Evolutionary conservation across 2,888 invertebrate species (phyloP).

Genomic region (Balanococcus diminutus): DNA sequence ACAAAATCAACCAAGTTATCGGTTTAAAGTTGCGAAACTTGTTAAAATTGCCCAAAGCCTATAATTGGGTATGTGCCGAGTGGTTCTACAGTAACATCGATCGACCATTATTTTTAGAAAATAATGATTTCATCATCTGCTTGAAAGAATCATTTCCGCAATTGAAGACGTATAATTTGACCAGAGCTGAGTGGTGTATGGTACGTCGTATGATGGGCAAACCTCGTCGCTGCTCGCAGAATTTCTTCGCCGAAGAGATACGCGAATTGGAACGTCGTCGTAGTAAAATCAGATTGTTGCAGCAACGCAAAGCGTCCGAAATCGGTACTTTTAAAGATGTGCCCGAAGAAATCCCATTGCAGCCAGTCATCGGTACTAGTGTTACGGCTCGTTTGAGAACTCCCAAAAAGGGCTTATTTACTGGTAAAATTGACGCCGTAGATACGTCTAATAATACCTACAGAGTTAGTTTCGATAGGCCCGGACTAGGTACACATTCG

Average conservation of each 20-base stretch:
- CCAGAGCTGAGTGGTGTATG: constrained; percentile 93
- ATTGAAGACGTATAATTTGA: constrained; percentile 82
- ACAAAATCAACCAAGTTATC: constrained; percentile 71
- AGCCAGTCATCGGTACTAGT: constrained; percentile 92
- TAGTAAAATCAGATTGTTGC: constrained; percentile 88
- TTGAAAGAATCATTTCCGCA: constrained; percentile 93
- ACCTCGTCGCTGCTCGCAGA: constrained; percentile 88
- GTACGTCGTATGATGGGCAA: constrained; percentile 96
- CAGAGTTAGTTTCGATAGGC: constrained; percentile 90
- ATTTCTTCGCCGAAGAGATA: constrained; percentile 93
- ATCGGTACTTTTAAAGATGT: constrained; percentile 80
- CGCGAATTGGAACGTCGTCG: constrained; percentile 87
- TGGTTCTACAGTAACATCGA: constrained; percentile 99
- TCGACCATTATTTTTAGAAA: constrained; percentile 86
- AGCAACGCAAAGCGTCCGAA: constrained; percentile 86
- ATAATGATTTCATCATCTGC: constrained; percentile 95
- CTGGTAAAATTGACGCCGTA: constrained; percentile 91
- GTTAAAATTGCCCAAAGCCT: constrained; percentile 95
- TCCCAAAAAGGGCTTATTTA: constrained; percentile 94
- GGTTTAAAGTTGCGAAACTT: constrained; percentile 89
- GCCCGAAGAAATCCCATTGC: constrained; percentile 92
- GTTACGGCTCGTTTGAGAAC: constrained; percentile 82
- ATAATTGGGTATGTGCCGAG: constrained; percentile 99
- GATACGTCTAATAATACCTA: constrained; percentile 94
- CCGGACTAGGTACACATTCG: constrained; percentile 91